These are phyloP conservation scores for Cebus imitator DNA, from an alignment of 2,113 vertebrate genomes.

Conservation along the genomic window DNA sequence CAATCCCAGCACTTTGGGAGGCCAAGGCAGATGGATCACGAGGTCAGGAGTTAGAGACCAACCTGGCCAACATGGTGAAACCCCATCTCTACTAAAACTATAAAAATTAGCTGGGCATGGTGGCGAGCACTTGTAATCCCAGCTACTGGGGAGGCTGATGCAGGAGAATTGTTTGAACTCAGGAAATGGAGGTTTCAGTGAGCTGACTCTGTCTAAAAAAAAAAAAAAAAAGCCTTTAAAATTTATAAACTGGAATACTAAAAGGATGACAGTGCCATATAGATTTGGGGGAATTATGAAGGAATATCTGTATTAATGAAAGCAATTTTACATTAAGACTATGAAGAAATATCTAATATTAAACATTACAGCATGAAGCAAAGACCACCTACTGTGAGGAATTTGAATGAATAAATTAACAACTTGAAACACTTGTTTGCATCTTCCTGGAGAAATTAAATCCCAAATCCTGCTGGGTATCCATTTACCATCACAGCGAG, in stretches of 20 bases:
- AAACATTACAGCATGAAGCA: slow-evolving; percentile 9
- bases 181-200: too few relatives aligned
- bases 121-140: too few relatives aligned
- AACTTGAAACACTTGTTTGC: slow-evolving; percentile 7
- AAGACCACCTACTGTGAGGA: background rate
- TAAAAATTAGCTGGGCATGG: too few relatives aligned
- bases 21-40: too few relatives aligned
- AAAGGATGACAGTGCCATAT: background rate
- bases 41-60: too few relatives aligned
- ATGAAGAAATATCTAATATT: background rate
- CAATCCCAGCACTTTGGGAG: too few relatives aligned
- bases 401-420: slow-evolving; percentile 35
- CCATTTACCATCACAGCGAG: slow-evolving; percentile 44
- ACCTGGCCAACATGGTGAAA: too few relatives aligned
- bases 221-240: background rate
- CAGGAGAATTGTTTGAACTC: too few relatives aligned
- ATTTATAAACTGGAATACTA: background rate
- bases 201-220: too few relatives aligned
- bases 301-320: background rate
- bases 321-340: background rate
- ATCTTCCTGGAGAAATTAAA: slow-evolving; percentile 36
- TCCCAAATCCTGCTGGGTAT: background rate
- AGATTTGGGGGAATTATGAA: background rate
- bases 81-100: too few relatives aligned
- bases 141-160: too few relatives aligned